phyloP scores from a whole-genome alignment of 2,797 vertebrate genomes.

The Pangasius sanitwongsei region DNA sequence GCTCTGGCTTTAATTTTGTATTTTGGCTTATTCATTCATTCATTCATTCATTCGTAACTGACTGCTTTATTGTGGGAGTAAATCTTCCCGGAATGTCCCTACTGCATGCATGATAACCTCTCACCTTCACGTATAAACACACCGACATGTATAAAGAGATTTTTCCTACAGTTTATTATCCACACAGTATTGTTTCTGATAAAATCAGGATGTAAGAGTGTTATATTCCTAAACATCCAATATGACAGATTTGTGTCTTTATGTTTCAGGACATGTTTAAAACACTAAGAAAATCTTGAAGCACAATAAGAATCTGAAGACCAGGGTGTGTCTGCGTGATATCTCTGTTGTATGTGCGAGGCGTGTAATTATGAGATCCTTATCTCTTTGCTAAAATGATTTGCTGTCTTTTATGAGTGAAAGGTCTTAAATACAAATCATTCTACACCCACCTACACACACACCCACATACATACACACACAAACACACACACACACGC shows the following conservation, averaged over 20 bases:
- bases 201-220: neutral
- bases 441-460: neutral
- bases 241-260: neutral
- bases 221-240: neutral
- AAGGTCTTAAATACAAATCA: slow-evolving; percentile 1
- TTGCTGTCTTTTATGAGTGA: neutral
- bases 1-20: neutral
- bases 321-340: slow-evolving; percentile 3
- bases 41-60: neutral
- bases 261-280: neutral
- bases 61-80: neutral
- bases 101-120: neutral
- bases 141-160: neutral
- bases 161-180: no score
- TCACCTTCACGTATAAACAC: neutral
- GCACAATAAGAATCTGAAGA: neutral
- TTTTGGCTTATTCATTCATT: neutral
- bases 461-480: neutral
- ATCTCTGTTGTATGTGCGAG: slow-evolving; percentile 1
- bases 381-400: slow-evolving; percentile 24
- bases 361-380: neutral
- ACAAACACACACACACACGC: neutral
- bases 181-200: neutral
- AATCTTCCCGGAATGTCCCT: neutral
- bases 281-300: neutral